Base-by-base conservation (phyloP, 2,797 vertebrate genomes). In the Danio aesculapii region DNA sequence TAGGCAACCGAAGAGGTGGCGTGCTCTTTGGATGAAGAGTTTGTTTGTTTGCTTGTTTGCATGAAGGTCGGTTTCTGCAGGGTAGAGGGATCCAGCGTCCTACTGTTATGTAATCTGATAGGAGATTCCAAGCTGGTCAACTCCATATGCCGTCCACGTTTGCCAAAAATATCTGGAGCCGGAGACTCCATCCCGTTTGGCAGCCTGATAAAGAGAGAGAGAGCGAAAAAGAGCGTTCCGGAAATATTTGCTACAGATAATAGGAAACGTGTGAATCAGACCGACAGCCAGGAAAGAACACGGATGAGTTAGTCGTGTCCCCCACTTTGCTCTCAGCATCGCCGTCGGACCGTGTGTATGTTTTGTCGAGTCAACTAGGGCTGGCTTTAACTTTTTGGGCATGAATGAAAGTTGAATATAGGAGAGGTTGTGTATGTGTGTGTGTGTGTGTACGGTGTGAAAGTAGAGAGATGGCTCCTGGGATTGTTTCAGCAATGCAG, bases 51-150 rank as follows among this genome's bases (percentile, higher is more conserved):
- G 88, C 77, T 87, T 81, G 82, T 83, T 80, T 83, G 78, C 76
- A 80, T 87, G 87, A 88, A 85, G 88, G 91, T 93, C 92, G 92
- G 89, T 91, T 92, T 93, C 85, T 70, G 85, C 89, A 85, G 88
- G 90, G 90, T 86, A 52, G 86, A 89, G 85, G 85, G 88, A 88
- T 86, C 83, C 89, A 93, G 92, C 85, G 87, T 94, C 90, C 92
- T 91, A 90, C 89, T 92, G 89, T 94, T 92, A 75, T 91, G 90
- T 93, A 94, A 93, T 93, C 90, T 94, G 92, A 95, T 91, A 90
- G 92, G 91, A 92, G 91, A 90, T 89, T 89, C 85, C 88, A 87
- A 75, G 77, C 89, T 92, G 94, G 89, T 93, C 90, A 83, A 88
- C 86, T 87, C 89, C 90, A 93, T 87, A 94, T 95, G 93, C 90